Percentiles rank a stretch among this genome's conserved stretches.
Conservation (phyloP, 1,140 invertebrate species). For the Drosophila auraria region DNA sequence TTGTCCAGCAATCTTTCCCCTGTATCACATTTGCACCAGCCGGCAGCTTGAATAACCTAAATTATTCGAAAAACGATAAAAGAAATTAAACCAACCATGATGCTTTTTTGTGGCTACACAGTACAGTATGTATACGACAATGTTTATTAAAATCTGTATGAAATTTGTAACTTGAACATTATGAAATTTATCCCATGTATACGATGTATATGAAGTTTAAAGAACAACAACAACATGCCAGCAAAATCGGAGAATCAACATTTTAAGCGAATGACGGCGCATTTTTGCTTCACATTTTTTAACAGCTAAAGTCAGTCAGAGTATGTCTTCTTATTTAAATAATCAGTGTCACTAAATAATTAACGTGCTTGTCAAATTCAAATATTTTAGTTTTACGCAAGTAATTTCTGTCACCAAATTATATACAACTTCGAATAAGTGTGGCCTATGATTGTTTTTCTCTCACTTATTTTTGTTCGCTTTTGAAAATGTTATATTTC, state of each 20-base stretch:
- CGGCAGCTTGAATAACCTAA: not conserved
- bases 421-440: not conserved
- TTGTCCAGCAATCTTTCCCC: not conserved
- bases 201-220: slow-evolving; percentile 17
- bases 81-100: slow-evolving; percentile 21
- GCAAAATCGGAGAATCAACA: not conserved
- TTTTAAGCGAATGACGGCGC: slow-evolving; percentile 1
- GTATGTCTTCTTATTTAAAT: not conserved
- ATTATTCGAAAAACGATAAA: slow-evolving; percentile 2
- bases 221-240: slow-evolving; percentile 1
- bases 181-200: slow-evolving; percentile 40
- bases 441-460: not conserved
- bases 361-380: too few species aligned
- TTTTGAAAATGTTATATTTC: slow-evolving; percentile 1
- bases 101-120: slow-evolving; percentile 32
- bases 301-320: not conserved
- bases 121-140: slow-evolving; percentile 36
- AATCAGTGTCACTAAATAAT: not conserved
- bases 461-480: not conserved
- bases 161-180: slow-evolving; percentile 32
- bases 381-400: slow-evolving; percentile 1
- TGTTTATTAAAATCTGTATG: slow-evolving; percentile 37
- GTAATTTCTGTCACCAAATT: not conserved
- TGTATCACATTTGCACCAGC: slow-evolving; percentile 4
- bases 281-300: not conserved